Evolutionary conservation across 2,888 invertebrate species (phyloP).

Genomic region (Hipparchia semele): DNA sequence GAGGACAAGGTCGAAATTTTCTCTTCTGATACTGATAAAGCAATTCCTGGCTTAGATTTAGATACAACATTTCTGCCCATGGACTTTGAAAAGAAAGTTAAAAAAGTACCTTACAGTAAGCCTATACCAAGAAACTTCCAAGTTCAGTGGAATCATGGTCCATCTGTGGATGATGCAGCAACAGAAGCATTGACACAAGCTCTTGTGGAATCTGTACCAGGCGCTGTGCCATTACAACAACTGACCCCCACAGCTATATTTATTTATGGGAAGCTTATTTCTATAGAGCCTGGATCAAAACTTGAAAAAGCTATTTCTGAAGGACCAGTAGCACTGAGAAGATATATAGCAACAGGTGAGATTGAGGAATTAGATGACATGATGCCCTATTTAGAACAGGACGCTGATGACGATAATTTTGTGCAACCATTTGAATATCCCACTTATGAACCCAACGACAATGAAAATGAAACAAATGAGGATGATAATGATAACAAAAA

Average conservation of each 20-base stretch:
- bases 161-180: slow-evolving; percentile 77
- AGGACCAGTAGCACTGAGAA: slow-evolving; percentile 89
- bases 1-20: slow-evolving; percentile 94
- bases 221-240: slow-evolving; percentile 89
- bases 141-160: slow-evolving; percentile 96
- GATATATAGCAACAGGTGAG: slow-evolving; percentile 90
- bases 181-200: slow-evolving; percentile 87
- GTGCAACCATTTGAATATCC: slow-evolving; percentile 74
- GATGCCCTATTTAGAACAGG: slow-evolving; percentile 86
- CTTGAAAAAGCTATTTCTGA: slow-evolving; percentile 90
- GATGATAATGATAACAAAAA: slow-evolving; percentile 66
- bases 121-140: slow-evolving; percentile 98
- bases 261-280: slow-evolving; percentile 91
- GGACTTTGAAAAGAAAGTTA: slow-evolving; percentile 88
- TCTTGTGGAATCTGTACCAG: slow-evolving; percentile 89
- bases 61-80: slow-evolving; percentile 85
- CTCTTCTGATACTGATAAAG: slow-evolving; percentile 82
- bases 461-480: slow-evolving; percentile 50
- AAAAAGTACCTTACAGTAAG: slow-evolving; percentile 96
- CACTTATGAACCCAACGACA: slow-evolving; percentile 57
- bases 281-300: slow-evolving; percentile 90
- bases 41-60: slow-evolving; percentile 94
- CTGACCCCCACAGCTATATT: slow-evolving; percentile 91
- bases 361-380: slow-evolving; percentile 91
- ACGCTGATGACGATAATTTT: slow-evolving; percentile 78